These are phyloP conservation scores for Dolichallabes microphthalmus DNA, from an alignment of 2,113 vertebrate species.

Conservation along the genomic window DNA sequence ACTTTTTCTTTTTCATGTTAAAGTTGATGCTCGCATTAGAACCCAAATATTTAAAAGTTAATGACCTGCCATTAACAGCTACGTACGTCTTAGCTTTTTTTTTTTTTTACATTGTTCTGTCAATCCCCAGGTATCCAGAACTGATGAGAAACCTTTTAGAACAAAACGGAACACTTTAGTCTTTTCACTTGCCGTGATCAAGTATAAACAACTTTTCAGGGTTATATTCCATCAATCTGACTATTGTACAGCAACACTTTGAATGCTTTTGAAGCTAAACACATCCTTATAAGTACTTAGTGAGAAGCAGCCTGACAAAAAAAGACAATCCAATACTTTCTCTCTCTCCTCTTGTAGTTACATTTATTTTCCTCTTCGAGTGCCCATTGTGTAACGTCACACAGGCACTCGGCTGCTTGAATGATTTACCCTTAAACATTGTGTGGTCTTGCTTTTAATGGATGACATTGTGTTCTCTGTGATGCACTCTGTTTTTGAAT, in stretches of 20 bases:
- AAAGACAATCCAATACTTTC: neutral
- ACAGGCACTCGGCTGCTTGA: neutral
- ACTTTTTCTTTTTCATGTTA: neutral
- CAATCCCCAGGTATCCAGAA: neutral
- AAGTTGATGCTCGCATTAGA: neutral
- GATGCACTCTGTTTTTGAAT: neutral
- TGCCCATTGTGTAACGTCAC: neutral
- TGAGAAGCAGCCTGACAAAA: neutral
- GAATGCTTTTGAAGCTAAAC: slow-evolving; percentile 20
- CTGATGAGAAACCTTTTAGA: neutral
- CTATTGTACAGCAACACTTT: slow-evolving; percentile 15
- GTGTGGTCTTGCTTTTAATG: neutral
- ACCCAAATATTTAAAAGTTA: neutral
- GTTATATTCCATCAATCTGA: slow-evolving; percentile 2
- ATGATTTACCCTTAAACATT: neutral
- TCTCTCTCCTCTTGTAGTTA: neutral
- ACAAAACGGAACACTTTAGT: neutral
- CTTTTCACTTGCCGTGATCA: neutral
- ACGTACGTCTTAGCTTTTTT: neutral
- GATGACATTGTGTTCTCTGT: neutral
- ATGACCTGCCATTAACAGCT: neutral
- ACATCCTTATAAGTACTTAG: slow-evolving; percentile 34
- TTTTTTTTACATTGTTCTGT: slow-evolving; percentile 5
- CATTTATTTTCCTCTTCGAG: neutral
- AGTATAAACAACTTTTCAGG: slow-evolving; percentile 14